Conservation (phyloP, 2,113 vertebrate genomes). For the Caretta caretta region DNA sequence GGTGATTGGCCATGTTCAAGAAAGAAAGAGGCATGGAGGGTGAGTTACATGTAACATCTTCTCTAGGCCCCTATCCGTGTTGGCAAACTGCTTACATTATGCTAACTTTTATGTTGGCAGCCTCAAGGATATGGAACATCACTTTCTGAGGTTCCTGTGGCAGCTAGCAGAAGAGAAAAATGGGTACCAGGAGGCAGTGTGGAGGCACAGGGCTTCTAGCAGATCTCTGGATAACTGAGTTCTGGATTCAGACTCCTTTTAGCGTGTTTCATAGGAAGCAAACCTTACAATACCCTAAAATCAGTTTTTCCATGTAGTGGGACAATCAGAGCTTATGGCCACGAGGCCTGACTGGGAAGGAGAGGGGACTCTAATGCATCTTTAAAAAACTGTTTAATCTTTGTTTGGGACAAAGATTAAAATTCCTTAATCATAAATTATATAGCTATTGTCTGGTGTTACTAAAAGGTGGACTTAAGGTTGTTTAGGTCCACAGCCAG, state of each 20-base stretch:
- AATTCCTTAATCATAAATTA: background rate
- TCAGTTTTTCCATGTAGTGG: background rate
- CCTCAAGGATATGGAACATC: background rate
- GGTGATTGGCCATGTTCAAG: accelerated
- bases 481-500: background rate
- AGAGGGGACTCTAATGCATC: background rate
- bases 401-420: background rate
- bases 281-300: background rate
- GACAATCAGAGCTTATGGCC: background rate
- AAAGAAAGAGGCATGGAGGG: accelerated
- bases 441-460: background rate
- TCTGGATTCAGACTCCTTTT: background rate
- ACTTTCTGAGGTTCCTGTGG: background rate
- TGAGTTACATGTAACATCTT: background rate
- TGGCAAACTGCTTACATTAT: background rate
- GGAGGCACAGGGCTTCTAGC: background rate
- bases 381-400: background rate
- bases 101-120: background rate
- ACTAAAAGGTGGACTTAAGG: background rate
- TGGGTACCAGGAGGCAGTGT: background rate
- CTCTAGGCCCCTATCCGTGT: background rate
- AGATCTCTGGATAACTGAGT: background rate
- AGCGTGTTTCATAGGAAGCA: background rate
- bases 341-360: no score
- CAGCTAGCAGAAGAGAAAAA: background rate